Evolutionary conservation across 2,797 vertebrate genomes (phyloP), one percentile per base, ranked within the genome.

Genomic region (Pipistrellus pipistrellus): DNA sequence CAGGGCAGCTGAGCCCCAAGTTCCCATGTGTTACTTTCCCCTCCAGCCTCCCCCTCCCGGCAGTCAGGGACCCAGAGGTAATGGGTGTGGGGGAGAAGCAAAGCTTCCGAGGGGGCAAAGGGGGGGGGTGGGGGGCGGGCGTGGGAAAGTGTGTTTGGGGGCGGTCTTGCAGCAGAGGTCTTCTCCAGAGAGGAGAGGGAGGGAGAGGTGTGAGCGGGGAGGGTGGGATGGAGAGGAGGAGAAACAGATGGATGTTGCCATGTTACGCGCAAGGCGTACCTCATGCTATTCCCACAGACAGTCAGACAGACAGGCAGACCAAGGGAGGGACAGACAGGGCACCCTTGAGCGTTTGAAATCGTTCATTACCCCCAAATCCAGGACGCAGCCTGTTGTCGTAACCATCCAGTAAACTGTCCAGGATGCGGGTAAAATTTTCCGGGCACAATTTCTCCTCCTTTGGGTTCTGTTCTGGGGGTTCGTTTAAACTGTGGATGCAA

Each of bases 381-480:
- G 99, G 99, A 98, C 99, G 99, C 95, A 99, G 99, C 97, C 99
- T 98, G 98, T 99, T 99, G 98, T 99, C 99, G 98, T 99, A 99
- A 91, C 99, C 99, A 98, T 99, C 99, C 98, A 99, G 98, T 97
- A 99, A 99, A 98, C 99, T 98, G 98, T 99, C 99, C 97, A 99
- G 98, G 98, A 99, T 99, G 87, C 98, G 99, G 72, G 99, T 99
- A 98, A 99, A 99, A 99, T 99, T 99, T 98, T 99, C 99, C 88
- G 99, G 99, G 96, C 99, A 99, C 91, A 99, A 98, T 98, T 98
- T 99, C 94, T 99, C 99, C 98, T 99, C 99, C 98, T 98, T 99
- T 98, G 96, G 98, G 97, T 98, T 98, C 98, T 99, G 98, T 96
- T 98, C 99, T n/a, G 98, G 99, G 96, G 98, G 98, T 97, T 98